A percentile compares a stretch with the other conserved stretches of the same genome.
phyloP scores from a whole-genome alignment of 2,888 invertebrate genomes.

The Deilephila porcellus region DNA sequence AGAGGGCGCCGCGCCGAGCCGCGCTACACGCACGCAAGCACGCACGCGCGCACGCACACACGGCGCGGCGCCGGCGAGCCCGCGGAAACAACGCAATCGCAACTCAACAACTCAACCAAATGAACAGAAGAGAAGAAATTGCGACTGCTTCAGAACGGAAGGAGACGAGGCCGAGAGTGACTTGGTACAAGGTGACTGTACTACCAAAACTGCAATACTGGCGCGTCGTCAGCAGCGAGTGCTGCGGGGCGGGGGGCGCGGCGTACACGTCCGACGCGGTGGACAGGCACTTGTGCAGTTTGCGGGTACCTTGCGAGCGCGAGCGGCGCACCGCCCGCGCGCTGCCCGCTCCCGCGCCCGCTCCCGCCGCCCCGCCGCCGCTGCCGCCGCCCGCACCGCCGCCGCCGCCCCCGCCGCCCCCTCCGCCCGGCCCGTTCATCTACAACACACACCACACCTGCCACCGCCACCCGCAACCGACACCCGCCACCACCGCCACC shows the following conservation, averaged over 20 bases:
- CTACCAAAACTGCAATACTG: slow-evolving; percentile 98
- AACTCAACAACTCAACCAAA: slow-evolving; percentile 44
- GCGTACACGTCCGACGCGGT: slow-evolving; percentile 92
- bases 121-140: slow-evolving; percentile 69
- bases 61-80: slow-evolving; percentile 32
- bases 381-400: slow-evolving; percentile 83
- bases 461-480: slow-evolving; percentile 46
- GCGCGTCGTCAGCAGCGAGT: slow-evolving; percentile 92
- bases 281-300: slow-evolving; percentile 96
- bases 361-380: slow-evolving; percentile 80
- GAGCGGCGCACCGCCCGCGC: slow-evolving; percentile 88
- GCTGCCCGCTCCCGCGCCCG: slow-evolving; percentile 52
- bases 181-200: slow-evolving; percentile 88
- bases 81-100: slow-evolving; percentile 32
- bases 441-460: slow-evolving; percentile 50
- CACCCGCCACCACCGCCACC: slow-evolving; percentile 31
- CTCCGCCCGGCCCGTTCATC: slow-evolving; percentile 64
- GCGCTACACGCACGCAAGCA: not conserved
- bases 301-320: slow-evolving; percentile 97
- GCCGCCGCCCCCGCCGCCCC: slow-evolving; percentile 77
- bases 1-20: not conserved
- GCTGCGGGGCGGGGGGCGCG: slow-evolving; percentile 85
- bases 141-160: slow-evolving; percentile 80
- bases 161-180: slow-evolving; percentile 65
- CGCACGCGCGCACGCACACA: not conserved